A percentile compares a stretch with the other conserved stretches of the same genome.
Conservation (phyloP, 2,888 invertebrate genomes). For the Quadroppia sp. region DNA sequence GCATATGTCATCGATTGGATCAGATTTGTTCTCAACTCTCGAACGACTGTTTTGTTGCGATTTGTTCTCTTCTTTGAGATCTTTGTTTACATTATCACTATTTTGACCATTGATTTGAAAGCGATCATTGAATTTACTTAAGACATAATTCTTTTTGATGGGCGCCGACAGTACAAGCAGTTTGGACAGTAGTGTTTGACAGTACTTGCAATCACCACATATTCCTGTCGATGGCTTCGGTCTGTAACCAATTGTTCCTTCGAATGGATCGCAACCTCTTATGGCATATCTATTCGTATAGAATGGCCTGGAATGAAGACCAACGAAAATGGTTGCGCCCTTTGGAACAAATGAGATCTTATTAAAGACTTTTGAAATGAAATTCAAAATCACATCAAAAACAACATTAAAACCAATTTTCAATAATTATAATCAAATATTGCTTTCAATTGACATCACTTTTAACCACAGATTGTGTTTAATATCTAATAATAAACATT, state of each 20-base stretch:
- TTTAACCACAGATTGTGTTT: too few species aligned
- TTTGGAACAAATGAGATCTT: background rate
- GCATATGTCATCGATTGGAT: slow-evolving; percentile 18
- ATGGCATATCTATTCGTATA: background rate
- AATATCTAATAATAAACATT: too few species aligned
- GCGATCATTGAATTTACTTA: background rate
- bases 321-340: slow-evolving; percentile 18
- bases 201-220: slow-evolving; percentile 11
- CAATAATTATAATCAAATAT: too few species aligned
- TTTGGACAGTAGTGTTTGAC: background rate
- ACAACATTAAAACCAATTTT: too few species aligned
- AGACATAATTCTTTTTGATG: slow-evolving; percentile 8
- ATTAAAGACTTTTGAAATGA: background rate
- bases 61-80: background rate
- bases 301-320: background rate
- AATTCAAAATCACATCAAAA: too few species aligned
- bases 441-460: too few species aligned
- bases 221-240: background rate
- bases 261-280: background rate
- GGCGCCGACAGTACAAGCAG: background rate
- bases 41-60: background rate
- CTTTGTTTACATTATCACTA: background rate
- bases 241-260: background rate
- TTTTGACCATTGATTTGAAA: background rate
- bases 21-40: background rate